Evolutionary conservation across 2,888 invertebrate genomes (phyloP), one percentile per base, ranked within the genome.

Genomic region (Alsophila aescularia): DNA sequence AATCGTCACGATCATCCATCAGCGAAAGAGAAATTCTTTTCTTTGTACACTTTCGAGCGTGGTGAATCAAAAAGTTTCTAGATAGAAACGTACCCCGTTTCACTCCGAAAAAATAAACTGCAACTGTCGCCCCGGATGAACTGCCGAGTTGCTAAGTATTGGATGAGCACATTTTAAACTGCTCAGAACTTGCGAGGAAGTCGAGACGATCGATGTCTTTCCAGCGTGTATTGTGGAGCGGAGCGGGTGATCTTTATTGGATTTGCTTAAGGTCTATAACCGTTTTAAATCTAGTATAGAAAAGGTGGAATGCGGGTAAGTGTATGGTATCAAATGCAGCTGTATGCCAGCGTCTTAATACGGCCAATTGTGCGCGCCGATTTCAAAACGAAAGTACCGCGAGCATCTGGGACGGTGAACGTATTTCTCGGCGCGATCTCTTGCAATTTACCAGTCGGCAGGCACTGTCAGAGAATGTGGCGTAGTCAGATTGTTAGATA

Each of bases 331-430:
- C 60, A 62, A 58, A 65, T 79, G 79, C 83, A 79, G 79, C 78
- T 82, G 80, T 75, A 77, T 72, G 81, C 81, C 78, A 84, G 48
- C 42, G 81, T 83, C 89, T 87, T 85, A 88, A 86, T 84, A 88
- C 88, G 87, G 89, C 83, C 88, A 89, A 90, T 90, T 90, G 90
- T 90, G 83, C 84, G 87, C 84, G 85, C 84, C 86, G 90, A 90
- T 90, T 90, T 91, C 91, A 89, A 90, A 91, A 90, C 88, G 91
- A 91, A 91, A 91, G 91, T 90, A 88, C 88, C 82, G 83, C 85
- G n/a, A n/a, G 87, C 90, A 90, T 89, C 89, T 89, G 87, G 90
- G 90, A 87, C 90, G 90, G 90, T 90, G 90, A 91, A 90, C 90
- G 90, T 90, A 89, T 86, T 89, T 87, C 87, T 87, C 84, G 84